Percentiles rank a stretch among this genome's conserved stretches.
These are phyloP conservation scores for Saguinus imperator DNA, from an alignment of 2,113 vertebrate species.

Conservation along the genomic window DNA sequence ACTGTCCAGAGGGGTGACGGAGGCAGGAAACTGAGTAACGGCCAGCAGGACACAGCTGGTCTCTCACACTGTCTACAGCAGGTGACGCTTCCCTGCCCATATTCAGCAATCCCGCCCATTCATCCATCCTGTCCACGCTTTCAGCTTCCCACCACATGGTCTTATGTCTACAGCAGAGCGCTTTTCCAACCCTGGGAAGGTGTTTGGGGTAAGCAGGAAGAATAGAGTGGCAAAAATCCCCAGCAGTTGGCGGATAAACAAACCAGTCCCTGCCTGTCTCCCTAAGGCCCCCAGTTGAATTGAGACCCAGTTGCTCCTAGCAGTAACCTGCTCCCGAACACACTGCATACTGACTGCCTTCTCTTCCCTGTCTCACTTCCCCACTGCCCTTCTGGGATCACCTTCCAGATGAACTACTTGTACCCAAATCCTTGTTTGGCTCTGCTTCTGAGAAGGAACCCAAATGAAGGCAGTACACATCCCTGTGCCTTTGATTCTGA, in stretches of 20 bases:
- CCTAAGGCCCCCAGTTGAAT: neutral
- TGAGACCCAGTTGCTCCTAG: neutral
- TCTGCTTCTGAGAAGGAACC: neutral
- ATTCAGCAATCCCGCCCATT: neutral
- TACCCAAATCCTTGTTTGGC: neutral
- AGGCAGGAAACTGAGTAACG: neutral
- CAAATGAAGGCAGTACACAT: neutral
- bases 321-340: neutral
- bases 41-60: neutral
- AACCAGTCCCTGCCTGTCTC: neutral
- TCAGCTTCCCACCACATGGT: neutral
- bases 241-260: neutral
- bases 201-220: neutral
- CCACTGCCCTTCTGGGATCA: neutral
- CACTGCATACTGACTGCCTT: neutral
- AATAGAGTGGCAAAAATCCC: neutral
- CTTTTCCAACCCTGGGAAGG: neutral
- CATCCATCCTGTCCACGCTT: no score
- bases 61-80: neutral
- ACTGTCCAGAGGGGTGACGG: fast-evolving
- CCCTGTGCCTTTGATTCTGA: neutral
- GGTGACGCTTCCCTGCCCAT: neutral
- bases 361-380: neutral
- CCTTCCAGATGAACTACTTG: neutral
- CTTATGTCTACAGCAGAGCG: neutral